These are phyloP conservation scores for Heliangelus exortis DNA, from an alignment of 2,797 vertebrate species.

Conservation along the genomic window DNA sequence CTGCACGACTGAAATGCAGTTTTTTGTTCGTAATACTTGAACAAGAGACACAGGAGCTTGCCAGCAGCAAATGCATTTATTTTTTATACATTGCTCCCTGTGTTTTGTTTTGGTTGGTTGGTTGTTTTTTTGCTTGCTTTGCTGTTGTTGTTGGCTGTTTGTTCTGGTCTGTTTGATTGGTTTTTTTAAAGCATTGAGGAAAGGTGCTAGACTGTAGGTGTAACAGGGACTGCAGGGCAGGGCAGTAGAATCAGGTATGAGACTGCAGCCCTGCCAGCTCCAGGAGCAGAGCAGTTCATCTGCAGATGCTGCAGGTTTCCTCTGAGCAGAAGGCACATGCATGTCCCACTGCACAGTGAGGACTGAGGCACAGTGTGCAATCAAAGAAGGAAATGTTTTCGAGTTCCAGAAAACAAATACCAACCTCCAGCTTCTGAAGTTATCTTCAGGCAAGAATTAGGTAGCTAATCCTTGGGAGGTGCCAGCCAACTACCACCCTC, in stretches of 20 bases:
- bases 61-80: not conserved
- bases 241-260: not conserved
- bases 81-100: not conserved
- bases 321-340: not conserved
- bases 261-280: not conserved
- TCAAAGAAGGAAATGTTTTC: not conserved
- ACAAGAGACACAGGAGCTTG: not conserved
- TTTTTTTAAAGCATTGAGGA: not conserved
- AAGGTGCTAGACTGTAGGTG: not conserved
- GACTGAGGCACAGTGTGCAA: rapidly evolving
- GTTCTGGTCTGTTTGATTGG: not conserved
- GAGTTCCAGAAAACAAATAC: not conserved
- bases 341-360: not conserved
- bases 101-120: not conserved
- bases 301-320: not conserved
- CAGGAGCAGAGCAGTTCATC: not conserved
- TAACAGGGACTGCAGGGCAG: not conserved
- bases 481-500: not conserved
- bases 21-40: not conserved
- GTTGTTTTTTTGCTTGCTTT: not conserved
- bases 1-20: not conserved
- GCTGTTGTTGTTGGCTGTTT: not conserved
- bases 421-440: not conserved
- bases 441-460: not conserved
- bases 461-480: not conserved